These are phyloP conservation scores for Cladorhizidae sp. DNA, from an alignment of 37 sponge, comb jelly and placozoan genomes.

Conservation along the genomic window DNA sequence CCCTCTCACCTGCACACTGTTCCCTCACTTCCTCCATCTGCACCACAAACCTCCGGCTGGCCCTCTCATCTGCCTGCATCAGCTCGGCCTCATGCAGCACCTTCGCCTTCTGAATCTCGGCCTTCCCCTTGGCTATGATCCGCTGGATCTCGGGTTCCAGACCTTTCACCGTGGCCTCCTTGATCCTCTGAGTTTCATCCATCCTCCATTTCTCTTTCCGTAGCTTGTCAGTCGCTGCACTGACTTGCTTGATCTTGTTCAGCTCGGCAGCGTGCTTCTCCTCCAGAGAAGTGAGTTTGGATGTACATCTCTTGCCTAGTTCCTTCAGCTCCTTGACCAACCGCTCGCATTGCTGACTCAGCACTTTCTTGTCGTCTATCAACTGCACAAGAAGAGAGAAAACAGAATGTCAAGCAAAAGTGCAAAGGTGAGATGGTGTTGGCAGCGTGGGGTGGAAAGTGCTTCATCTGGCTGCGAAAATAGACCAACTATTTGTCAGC, in stretches of 20 bases:
- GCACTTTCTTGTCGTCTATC: conserved; percentile 89
- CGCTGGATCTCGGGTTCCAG: conserved; percentile 97
- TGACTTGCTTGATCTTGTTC: conserved; percentile 73
- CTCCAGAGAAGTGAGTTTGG: conserved; percentile 75
- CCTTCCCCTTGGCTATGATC: conserved; percentile 90
- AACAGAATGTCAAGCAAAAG: not conserved
- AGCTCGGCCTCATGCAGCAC: conserved; percentile 89
- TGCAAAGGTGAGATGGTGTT: not conserved
- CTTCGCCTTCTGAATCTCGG: conserved; percentile 85
- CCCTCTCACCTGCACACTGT: conserved; percentile 84
- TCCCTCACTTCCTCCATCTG: conserved; percentile 88
- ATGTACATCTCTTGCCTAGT: conserved; percentile 70
- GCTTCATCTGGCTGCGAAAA: not conserved
- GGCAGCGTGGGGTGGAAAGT: not conserved
- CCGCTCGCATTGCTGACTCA: conserved; percentile 85
- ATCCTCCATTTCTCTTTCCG: conserved; percentile 85
- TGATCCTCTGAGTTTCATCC: conserved; percentile 84
- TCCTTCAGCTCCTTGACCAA: conserved; percentile 76
- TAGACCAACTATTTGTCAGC: not conserved
- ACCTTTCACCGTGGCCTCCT: conserved; percentile 93
- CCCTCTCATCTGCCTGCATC: conserved; percentile 87
- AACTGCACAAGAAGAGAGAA: conserved; percentile 35
- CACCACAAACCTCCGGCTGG: conserved; percentile 77
- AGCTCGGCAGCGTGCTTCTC: conserved; percentile 74
- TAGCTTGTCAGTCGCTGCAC: conserved; percentile 81